These are phyloP conservation scores for Symphodus melops DNA, from an alignment of 2,113 vertebrate genomes.

Conservation along the genomic window DNA sequence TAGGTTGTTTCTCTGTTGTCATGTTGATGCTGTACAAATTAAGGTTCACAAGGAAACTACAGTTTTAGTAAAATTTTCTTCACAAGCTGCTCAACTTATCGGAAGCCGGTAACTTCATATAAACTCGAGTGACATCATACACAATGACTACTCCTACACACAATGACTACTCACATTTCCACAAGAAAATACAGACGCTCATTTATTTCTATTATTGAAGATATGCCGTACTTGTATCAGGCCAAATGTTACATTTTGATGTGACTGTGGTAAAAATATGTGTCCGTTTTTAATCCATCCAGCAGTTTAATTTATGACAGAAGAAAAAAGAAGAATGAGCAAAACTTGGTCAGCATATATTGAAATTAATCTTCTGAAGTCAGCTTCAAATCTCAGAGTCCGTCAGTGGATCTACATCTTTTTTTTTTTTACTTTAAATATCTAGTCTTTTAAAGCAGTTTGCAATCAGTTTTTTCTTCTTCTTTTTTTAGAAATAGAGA, in stretches of 20 bases:
- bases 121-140: not conserved
- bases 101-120: no score
- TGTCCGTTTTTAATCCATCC: constrained; percentile 2
- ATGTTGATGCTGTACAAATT: no score
- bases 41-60: no score
- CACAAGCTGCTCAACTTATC: no score
- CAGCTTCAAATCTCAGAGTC: not conserved
- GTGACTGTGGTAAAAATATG: not conserved
- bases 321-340: not conserved
- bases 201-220: not conserved
- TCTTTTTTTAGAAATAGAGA: no score
- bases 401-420: not conserved
- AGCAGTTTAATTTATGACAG: not conserved
- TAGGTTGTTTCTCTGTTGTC: no score
- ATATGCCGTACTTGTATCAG: not conserved
- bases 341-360: not conserved
- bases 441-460: not conserved
- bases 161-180: not conserved
- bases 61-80: no score
- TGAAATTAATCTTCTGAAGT: not conserved
- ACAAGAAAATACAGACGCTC: not conserved
- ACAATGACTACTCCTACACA: not conserved
- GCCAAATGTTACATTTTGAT: constrained; percentile 10
- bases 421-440: not conserved
- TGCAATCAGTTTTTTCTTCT: no score